Evolutionary conservation across 2,888 invertebrate species (phyloP), one percentile per base, ranked within the genome.

Genomic region (Alloplasta piceator): DNA sequence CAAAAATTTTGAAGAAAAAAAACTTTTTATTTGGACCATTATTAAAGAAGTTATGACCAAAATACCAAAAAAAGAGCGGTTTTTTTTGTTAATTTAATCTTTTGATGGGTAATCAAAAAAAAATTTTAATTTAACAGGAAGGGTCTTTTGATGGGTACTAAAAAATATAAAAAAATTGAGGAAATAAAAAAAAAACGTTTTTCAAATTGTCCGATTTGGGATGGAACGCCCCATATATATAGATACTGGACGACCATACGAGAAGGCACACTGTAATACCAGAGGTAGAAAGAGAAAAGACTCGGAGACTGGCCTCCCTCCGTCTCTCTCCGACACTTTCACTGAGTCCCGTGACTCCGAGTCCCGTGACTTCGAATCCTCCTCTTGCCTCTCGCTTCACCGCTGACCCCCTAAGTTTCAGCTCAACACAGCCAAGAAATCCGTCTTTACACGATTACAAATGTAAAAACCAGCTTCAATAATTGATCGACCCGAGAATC

Each of bases 341-440:
- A 88, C 88, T 87, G 83, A 87, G 86, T 87, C 88, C 87, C 87
- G 87, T 87, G 87, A 87, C 90, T 88, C 64, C 84, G 73, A 86
- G 86, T 89, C 87, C 87, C 87, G 86, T 88, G 89, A 89, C 87
- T 88, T 83, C 78, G 68, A 73, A 55, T 68, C 78, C 43, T 71
- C 75, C 78, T 74, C 78, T 82, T 73, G 72, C 75, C 68, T 56
- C 80, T 55, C 80, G 9, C 80, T 67, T 26, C 83, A 72, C 66
- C 73, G 56, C 77, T 80, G 71, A 68, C 78, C 78, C 81, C 74
- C 55, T 56, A 52, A 74, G 66, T 70, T 60, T 78, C 73, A 64
- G 80, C 75, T 67, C 81, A 70, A 70, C 79, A 26, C 72, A 48
- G 71, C 16, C 71, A 56, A 71, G 79, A 26, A 26, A 26, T 26